A percentile compares a stretch with the other conserved stretches of the same genome.
Evolutionary conservation across 2,888 invertebrate genomes (phyloP).

Genomic region (Mesoligia furuncula): DNA sequence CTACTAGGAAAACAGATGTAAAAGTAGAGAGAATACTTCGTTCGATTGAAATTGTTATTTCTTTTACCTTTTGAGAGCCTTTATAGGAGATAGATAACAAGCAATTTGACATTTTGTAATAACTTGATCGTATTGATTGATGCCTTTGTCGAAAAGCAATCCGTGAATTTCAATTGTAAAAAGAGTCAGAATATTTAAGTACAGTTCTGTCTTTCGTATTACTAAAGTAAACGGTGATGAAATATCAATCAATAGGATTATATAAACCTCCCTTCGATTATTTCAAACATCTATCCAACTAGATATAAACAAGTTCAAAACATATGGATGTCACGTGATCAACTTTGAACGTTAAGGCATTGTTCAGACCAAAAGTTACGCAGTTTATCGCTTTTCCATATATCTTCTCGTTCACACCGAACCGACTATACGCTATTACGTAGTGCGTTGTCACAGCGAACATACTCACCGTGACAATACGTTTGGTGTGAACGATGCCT

Average conservation of each 20-base stretch:
- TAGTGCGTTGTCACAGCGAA: too few relatives aligned
- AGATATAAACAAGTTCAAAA: not conserved
- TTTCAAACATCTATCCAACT: not conserved
- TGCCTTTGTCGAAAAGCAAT: conserved; percentile 9
- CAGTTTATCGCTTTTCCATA: too few relatives aligned
- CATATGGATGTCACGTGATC: not conserved
- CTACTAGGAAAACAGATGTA: conserved; percentile 31
- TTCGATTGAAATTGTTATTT: conserved; percentile 35
- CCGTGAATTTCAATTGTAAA: conserved; percentile 1
- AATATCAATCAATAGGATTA: not conserved
- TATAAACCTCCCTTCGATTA: not conserved
- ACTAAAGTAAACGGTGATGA: too few relatives aligned
- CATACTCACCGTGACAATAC: too few relatives aligned
- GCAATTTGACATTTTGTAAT: conserved; percentile 17
- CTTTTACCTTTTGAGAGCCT: conserved; percentile 17
- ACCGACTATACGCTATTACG: too few relatives aligned
- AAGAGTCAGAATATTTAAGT: not conserved
- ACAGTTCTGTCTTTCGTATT: not conserved
- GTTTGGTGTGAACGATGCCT: too few relatives aligned
- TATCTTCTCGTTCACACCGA: too few relatives aligned
- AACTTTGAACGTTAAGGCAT: not conserved
- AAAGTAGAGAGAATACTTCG: conserved; percentile 23
- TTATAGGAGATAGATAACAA: not conserved
- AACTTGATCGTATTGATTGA: conserved; percentile 11
- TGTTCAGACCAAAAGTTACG: too few relatives aligned